A percentile compares a stretch with the other conserved stretches of the same genome.
Conservation (phyloP, 2,888 invertebrate species). For the Monochamus alternatus region DNA sequence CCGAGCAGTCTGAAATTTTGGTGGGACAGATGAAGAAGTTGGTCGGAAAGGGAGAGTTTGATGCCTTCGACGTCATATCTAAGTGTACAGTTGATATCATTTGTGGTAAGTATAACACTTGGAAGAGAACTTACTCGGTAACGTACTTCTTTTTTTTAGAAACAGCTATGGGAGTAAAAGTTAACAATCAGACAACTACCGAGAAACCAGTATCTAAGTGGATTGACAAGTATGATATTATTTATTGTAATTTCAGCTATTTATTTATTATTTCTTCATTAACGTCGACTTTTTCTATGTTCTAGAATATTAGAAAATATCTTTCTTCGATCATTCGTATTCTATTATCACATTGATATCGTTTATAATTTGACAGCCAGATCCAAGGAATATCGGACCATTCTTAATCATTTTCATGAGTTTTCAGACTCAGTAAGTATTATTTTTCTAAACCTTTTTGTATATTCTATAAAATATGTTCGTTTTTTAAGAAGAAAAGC, state of each 20-base stretch:
- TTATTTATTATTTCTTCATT: slow-evolving; percentile 21
- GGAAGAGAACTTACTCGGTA: not conserved
- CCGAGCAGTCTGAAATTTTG: slow-evolving; percentile 74
- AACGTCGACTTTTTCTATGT: slow-evolving; percentile 18
- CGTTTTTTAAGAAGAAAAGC: too few species aligned
- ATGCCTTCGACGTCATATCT: slow-evolving; percentile 74
- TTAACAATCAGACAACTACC: slow-evolving; percentile 75
- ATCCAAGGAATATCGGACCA: slow-evolving; percentile 42
- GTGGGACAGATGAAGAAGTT: slow-evolving; percentile 69
- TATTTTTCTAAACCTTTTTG: not conserved
- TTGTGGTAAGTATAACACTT: slow-evolving; percentile 70
- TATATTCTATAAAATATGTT: too few species aligned
- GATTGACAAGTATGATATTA: slow-evolving; percentile 53
- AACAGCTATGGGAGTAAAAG: slow-evolving; percentile 81
- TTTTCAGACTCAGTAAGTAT: slow-evolving; percentile 51
- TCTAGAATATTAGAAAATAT: slow-evolving; percentile 54
- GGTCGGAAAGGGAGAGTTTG: slow-evolving; percentile 69
- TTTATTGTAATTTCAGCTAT: not conserved
- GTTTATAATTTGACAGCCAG: slow-evolving; percentile 50
- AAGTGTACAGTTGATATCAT: slow-evolving; percentile 77
- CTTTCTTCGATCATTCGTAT: slow-evolving; percentile 54
- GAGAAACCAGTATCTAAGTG: slow-evolving; percentile 40
- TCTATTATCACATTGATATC: slow-evolving; percentile 54
- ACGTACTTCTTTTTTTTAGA: slow-evolving; percentile 68
- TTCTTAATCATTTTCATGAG: slow-evolving; percentile 41